Evolutionary conservation across 2,113 vertebrate species (phyloP).

Genomic region (Athene cunicularia): DNA sequence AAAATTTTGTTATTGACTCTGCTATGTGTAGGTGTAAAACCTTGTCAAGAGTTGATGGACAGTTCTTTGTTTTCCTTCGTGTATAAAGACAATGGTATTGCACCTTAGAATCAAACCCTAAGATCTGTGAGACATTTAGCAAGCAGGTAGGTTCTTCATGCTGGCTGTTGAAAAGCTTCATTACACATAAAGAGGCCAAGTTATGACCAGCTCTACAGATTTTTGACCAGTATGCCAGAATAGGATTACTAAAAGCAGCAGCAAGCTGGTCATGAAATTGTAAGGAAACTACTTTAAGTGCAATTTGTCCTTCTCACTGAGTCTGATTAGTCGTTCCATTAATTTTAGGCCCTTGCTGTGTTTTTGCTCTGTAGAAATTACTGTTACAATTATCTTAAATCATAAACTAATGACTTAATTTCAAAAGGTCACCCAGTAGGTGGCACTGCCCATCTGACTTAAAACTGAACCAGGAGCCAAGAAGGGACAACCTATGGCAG

Average conservation of each 20-base stretch:
- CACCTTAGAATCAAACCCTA: neutral
- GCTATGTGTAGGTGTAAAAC: neutral
- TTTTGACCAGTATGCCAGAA: neutral
- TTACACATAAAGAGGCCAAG: neutral
- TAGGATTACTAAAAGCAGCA: neutral
- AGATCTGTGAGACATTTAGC: neutral
- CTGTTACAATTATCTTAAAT: neutral
- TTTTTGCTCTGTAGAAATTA: neutral
- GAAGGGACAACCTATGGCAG: neutral
- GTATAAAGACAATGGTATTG: neutral
- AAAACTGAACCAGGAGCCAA: neutral
- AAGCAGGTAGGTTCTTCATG: neutral
- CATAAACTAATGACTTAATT: neutral
- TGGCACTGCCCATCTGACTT: constrained; percentile 40
- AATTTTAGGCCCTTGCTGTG: neutral
- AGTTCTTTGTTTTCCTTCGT: neutral
- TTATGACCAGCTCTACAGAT: neutral
- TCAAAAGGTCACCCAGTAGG: constrained; percentile 35
- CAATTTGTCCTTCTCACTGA: neutral
- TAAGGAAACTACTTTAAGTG: neutral
- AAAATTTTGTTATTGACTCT: neutral
- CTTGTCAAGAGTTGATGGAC: neutral
- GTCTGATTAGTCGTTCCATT: neutral
- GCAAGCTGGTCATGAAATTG: neutral
- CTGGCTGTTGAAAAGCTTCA: neutral